A percentile compares a stretch with the other conserved stretches of the same genome.
These are phyloP conservation scores for Falco novaeseelandiae DNA, from an alignment of 2,797 vertebrate genomes.

Conservation along the genomic window DNA sequence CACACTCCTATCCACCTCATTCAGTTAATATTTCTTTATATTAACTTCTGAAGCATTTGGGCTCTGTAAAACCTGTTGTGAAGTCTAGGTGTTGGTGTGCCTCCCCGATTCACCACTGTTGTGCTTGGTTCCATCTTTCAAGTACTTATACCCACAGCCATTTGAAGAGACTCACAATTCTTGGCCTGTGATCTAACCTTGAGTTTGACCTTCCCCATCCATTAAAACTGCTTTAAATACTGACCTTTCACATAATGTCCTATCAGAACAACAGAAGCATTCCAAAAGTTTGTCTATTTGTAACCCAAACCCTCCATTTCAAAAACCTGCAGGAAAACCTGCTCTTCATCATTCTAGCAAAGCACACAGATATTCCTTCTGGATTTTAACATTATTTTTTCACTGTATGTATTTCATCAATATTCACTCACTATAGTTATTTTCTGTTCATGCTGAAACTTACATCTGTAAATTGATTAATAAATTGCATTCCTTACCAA, in stretches of 20 bases:
- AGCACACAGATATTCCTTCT: neutral
- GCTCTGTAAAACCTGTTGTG: neutral
- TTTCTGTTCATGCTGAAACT: neutral
- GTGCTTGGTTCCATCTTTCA: neutral
- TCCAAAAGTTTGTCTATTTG: neutral
- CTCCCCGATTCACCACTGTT: neutral
- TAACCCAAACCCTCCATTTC: neutral
- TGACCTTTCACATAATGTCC: neutral
- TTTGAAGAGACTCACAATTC: neutral
- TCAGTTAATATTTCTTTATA: neutral
- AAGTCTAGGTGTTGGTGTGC: neutral
- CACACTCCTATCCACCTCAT: neutral
- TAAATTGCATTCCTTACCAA: neutral
- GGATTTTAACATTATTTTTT: neutral
- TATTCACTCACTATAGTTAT: neutral
- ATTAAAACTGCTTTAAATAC: neutral
- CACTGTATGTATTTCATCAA: neutral
- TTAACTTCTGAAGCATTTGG: neutral
- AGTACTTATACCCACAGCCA: neutral
- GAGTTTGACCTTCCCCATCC: neutral
- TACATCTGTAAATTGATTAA: neutral
- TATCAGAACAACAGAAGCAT: neutral
- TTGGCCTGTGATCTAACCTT: neutral
- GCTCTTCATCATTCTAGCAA: neutral
- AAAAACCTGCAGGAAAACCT: neutral